Evolutionary conservation across 2,888 invertebrate species (phyloP).

Genomic region (Caenorhabditis sp.): DNA sequence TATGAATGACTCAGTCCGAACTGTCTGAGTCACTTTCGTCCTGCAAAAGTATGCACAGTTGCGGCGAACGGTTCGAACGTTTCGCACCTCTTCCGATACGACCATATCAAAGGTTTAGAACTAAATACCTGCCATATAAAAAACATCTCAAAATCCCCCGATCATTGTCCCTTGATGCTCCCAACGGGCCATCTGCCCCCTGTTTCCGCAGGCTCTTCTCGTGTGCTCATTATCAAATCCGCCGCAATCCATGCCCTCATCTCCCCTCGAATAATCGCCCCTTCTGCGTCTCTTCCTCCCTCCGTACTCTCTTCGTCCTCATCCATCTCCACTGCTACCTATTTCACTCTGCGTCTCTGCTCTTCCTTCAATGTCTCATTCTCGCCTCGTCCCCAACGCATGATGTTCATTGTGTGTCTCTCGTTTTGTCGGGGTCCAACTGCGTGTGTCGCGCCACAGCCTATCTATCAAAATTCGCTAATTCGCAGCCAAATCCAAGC

Average conservation of each 20-base stretch:
- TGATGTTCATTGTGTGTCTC: conserved; percentile 52
- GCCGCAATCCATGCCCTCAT: conserved; percentile 39
- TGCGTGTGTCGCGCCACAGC: conserved; percentile 44
- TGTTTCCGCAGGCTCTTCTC: not conserved
- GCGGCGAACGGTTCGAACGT: too few relatives aligned
- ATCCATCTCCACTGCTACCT: conserved; percentile 53
- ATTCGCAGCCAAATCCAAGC: conserved; percentile 29
- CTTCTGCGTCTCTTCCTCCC: conserved; percentile 18
- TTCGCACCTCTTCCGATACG: too few relatives aligned
- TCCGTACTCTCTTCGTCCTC: conserved; percentile 5
- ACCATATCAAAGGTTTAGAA: too few relatives aligned
- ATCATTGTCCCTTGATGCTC: too few relatives aligned
- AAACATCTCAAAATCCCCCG: too few relatives aligned
- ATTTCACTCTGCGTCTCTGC: conserved; percentile 23
- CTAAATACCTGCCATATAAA: too few relatives aligned
- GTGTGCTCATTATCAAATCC: conserved; percentile 47
- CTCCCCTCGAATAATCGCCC: not conserved
- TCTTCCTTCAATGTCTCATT: conserved; percentile 3
- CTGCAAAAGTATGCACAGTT: too few relatives aligned
- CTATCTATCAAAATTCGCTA: conserved; percentile 51
- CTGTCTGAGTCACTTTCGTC: too few relatives aligned
- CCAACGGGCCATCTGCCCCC: not conserved
- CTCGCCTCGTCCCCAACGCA: conserved; percentile 50
- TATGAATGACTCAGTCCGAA: too few relatives aligned
- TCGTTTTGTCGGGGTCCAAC: conserved; percentile 45